Evolutionary conservation across 64 coral and sea anemone genomes (phyloP).

Genomic region (Montipora efflorescens): DNA sequence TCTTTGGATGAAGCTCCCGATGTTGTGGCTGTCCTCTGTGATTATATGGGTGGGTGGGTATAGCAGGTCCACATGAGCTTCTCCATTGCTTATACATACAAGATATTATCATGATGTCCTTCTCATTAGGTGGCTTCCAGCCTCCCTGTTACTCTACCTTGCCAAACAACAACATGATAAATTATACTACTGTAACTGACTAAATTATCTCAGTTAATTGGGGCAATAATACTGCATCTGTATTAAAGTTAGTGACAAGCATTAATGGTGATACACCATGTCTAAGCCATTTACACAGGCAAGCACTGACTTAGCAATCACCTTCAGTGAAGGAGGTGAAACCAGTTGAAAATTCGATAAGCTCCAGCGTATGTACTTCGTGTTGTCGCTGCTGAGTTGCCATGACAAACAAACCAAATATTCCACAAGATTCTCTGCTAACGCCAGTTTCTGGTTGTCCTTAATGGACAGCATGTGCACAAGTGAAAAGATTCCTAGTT

Average conservation of each 20-base stretch:
- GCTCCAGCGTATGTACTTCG: background rate
- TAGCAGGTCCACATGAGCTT: too few species aligned
- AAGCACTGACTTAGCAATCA: conserved; percentile 44
- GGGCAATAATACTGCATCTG: too few species aligned
- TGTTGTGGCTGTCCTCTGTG: too few species aligned
- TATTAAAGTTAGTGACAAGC: background rate
- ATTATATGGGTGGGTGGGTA: too few species aligned
- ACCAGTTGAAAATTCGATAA: background rate
- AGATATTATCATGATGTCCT: too few species aligned
- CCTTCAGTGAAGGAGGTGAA: conserved; percentile 52
- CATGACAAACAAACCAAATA: conserved; percentile 56
- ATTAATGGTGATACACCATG: conserved; percentile 1
- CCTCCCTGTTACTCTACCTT: too few species aligned
- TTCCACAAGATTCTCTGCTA: conserved; percentile 33
- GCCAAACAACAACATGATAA: too few species aligned
- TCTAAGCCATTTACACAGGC: conserved; percentile 35
- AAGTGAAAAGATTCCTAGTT: conserved; percentile 51
- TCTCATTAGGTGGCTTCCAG: too few species aligned
- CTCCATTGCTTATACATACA: too few species aligned
- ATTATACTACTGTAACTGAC: too few species aligned
- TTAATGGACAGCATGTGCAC: conserved; percentile 31
- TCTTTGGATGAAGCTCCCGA: too few species aligned
- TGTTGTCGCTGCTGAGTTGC: background rate
- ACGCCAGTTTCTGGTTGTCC: background rate
- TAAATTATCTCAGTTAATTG: too few species aligned